A percentile compares a stretch with the other conserved stretches of the same genome.
Evolutionary conservation across 2,113 vertebrate species (phyloP).

Genomic region (Lichenostomus cassidix): DNA sequence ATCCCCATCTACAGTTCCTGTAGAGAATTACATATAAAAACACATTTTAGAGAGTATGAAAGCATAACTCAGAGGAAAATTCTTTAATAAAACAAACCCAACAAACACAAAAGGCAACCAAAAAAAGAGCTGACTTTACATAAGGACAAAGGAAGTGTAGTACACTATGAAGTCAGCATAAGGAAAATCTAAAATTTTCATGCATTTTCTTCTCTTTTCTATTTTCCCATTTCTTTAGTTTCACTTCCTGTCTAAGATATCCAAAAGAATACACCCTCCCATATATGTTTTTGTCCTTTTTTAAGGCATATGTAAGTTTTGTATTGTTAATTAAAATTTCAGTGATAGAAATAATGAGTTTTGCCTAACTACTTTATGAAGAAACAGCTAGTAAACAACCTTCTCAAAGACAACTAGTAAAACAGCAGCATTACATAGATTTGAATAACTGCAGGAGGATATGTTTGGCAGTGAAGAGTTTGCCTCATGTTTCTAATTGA

Average conservation of each 20-base stretch:
- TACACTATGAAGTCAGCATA: background rate
- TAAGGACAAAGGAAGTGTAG: background rate
- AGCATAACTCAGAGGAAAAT: background rate
- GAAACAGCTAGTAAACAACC: background rate
- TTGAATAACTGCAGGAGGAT: background rate
- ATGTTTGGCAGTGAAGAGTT: background rate
- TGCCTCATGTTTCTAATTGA: background rate
- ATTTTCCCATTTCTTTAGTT: background rate
- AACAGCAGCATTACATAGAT: background rate
- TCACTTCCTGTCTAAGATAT: background rate
- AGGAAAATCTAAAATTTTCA: background rate
- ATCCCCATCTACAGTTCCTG: constrained; percentile 19
- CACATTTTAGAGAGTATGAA: background rate
- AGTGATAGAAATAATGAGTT: background rate
- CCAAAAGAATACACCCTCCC: background rate
- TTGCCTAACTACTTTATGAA: background rate
- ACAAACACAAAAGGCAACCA: background rate
- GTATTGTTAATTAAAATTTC: background rate
- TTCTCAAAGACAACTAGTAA: background rate
- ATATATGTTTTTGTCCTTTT: background rate
- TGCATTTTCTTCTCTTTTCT: background rate
- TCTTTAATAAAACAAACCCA: background rate
- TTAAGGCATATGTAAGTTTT: background rate
- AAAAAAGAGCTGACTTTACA: background rate
- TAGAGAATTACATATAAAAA: background rate